Conservation (phyloP, 2,888 invertebrate species). For the Diaphora mendica region DNA sequence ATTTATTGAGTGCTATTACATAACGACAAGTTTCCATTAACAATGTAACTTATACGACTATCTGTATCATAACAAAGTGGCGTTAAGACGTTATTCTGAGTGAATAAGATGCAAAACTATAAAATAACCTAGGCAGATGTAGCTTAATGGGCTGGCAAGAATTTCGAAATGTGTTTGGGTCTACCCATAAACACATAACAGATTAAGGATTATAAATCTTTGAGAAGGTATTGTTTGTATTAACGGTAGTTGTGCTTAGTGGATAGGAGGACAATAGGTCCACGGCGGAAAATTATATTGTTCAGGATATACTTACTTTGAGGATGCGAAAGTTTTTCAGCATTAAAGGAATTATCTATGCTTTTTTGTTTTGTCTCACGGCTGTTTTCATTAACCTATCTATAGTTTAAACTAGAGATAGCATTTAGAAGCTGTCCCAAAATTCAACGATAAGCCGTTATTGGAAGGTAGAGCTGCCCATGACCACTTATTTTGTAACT, state of each 20-base stretch:
- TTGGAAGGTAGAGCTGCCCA: too few relatives aligned
- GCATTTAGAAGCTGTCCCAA: too few relatives aligned
- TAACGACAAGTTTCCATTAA: neutral
- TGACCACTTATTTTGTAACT: too few relatives aligned
- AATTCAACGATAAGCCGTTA: neutral
- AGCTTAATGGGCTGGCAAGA: slow-evolving; percentile 40
- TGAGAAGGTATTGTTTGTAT: slow-evolving; percentile 41
- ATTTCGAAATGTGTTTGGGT: slow-evolving; percentile 42
- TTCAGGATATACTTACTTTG: neutral
- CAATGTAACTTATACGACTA: neutral
- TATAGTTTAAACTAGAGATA: too few relatives aligned
- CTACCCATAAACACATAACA: slow-evolving; percentile 38
- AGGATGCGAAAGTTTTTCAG: slow-evolving; percentile 2
- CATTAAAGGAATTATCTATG: neutral
- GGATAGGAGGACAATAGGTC: neutral
- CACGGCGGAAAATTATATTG: slow-evolving; percentile 14
- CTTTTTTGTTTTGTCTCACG: neutral
- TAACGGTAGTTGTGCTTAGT: slow-evolving; percentile 18
- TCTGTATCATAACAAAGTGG: neutral
- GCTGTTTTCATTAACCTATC: neutral
- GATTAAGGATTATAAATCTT: slow-evolving; percentile 51
- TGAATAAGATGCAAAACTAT: slow-evolving; percentile 2
- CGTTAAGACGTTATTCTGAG: neutral
- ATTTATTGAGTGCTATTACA: neutral
- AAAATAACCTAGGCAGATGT: slow-evolving; percentile 22